Evolutionary conservation across 2,888 invertebrate species (phyloP), one percentile per base, ranked within the genome.

Genomic region (Artemia sp.): DNA sequence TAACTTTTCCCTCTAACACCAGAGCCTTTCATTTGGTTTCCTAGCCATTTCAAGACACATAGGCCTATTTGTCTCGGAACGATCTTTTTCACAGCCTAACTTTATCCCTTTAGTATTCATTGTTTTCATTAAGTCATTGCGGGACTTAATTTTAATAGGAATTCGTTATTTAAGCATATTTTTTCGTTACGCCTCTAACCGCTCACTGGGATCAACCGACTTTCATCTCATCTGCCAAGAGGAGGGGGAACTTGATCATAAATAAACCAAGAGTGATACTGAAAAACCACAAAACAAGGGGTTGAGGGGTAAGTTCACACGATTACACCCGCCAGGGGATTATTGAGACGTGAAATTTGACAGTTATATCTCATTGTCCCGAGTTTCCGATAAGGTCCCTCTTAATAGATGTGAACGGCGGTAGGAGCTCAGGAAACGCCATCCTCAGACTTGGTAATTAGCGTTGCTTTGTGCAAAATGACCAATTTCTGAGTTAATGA

Each of bases 271-370:
- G 64, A 24, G 64, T 58, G 64, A 58, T 58, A 58, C 14, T n/a
- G 64, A 58, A 58, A 58, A 58, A 58, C 64, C 64, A 58, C 64
- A n/a, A 58, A n/a, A 24, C 14, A 58, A 58, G 64, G 64, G 64
- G 64, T n/a, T 58, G n/a, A 24, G 24, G 64, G 64, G 64, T n/a
- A n/a, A 58, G 64, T 58, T 58, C 64, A 58, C 64, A 58, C 64
- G 64, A 58, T 58, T 58, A 24, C 64, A 58, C 64, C 24, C 64
- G 64, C 64, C 64, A 24, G 64, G 64, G 64, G 64, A 58, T 58
- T 58, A 58, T 58, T 58, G 64, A 58, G 64, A 58, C 64, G 64
- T 58, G 64, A 58, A 58, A 58, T 58, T 58, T 58, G 64, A 58
- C 64, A 58, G n/a, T 19, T 19, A 58, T 24, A 24, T 58, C 64